These are phyloP conservation scores for Campoplex nolae DNA, from an alignment of 2,888 invertebrate genomes.

Conservation along the genomic window DNA sequence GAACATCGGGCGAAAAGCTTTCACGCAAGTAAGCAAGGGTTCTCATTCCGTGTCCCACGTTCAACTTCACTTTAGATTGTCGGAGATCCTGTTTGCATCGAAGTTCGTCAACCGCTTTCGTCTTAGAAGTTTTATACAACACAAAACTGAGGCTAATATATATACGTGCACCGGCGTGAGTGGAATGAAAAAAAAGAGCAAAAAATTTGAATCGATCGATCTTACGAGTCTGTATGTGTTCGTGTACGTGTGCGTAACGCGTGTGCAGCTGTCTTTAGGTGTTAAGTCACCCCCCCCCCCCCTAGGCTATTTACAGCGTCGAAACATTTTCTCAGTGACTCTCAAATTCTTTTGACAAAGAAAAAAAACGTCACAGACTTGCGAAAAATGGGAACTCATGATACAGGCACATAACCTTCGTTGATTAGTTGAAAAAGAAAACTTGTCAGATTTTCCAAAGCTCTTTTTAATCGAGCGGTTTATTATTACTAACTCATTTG, in stretches of 20 bases:
- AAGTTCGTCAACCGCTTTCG: conserved; percentile 17
- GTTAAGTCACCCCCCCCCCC: conserved; percentile 37
- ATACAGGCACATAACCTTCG: too few species aligned
- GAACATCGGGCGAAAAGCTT: conserved; percentile 6
- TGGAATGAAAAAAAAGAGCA: conserved; percentile 5
- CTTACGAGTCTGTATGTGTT: conserved; percentile 22
- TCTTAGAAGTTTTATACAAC: conserved; percentile 7
- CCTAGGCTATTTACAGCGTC: conserved; percentile 46
- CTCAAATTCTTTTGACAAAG: conserved; percentile 11
- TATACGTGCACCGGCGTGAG: conserved; percentile 8
- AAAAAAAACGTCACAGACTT: not conserved
- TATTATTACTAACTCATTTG: too few species aligned
- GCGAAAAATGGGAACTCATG: too few species aligned
- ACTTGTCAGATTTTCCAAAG: not conserved
- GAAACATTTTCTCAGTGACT: conserved; percentile 49
- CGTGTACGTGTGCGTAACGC: not conserved
- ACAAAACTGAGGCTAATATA: not conserved
- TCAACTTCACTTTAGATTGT: not conserved
- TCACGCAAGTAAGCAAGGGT: conserved; percentile 3
- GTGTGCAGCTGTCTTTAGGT: conserved; percentile 18
- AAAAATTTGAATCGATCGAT: conserved; percentile 47
- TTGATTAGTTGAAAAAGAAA: too few species aligned
- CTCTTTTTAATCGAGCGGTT: not conserved
- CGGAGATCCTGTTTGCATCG: conserved; percentile 4
- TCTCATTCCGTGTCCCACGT: conserved; percentile 32